phyloP scores from a whole-genome alignment of 2,888 invertebrate genomes.

The Scaptodrosophila latifasciaeformis region DNA sequence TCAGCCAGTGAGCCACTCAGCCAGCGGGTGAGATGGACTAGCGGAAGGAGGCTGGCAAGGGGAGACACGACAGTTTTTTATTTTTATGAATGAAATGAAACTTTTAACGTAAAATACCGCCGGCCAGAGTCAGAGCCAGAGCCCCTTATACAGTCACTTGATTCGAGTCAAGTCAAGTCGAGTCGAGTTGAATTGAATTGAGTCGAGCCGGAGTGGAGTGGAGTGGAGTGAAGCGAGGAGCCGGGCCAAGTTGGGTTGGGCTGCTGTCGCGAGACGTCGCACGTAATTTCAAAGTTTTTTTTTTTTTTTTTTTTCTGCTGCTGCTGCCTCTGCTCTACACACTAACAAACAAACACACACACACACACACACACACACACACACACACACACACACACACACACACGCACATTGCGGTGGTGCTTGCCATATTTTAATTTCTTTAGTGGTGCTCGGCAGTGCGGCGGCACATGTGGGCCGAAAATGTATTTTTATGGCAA shows the following conservation, averaged over 20 bases:
- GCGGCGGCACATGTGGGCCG: constrained; percentile 53
- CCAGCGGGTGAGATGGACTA: neutral
- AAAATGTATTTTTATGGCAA: constrained; percentile 66
- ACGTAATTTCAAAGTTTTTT: constrained; percentile 40
- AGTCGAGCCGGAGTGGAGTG: neutral
- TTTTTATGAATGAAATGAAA: constrained; percentile 70
- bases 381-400: too few species aligned
- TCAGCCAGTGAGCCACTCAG: constrained; percentile 9
- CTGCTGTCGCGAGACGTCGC: constrained; percentile 39
- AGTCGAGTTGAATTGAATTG: neutral
- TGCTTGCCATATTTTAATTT: constrained; percentile 64
- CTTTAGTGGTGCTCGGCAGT: constrained; percentile 49
- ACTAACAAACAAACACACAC: too few species aligned
- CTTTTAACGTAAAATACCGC: constrained; percentile 57
- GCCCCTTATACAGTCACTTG: constrained; percentile 20
- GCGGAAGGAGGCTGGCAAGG: too few species aligned
- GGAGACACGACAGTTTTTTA: constrained; percentile 15
- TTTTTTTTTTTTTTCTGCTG: too few species aligned
- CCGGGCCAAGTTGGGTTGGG: neutral
- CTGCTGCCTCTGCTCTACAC: constrained; percentile 16
- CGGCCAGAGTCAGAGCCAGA: constrained; percentile 22
- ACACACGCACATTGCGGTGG: constrained; percentile 12
- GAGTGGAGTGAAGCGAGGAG: neutral
- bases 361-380: too few species aligned
- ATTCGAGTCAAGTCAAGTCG: constrained; percentile 1